Percentiles rank a stretch among this genome's conserved stretches.
Conservation (phyloP, 2,113 vertebrate species). For the Mohoua ochrocephala region DNA sequence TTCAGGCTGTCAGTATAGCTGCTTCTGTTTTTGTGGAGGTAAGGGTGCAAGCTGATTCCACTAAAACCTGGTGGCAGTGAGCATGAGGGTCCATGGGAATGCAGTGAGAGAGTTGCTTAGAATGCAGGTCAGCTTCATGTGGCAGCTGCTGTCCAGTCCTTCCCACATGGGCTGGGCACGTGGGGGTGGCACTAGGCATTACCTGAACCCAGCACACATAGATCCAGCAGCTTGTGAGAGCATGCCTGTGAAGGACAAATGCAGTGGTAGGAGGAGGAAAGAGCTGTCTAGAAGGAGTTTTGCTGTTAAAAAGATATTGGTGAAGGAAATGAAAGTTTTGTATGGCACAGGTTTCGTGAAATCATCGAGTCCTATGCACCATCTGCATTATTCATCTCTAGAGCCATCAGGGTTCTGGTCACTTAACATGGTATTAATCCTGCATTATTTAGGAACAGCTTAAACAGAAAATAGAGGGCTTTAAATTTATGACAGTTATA, state of each 20-base stretch:
- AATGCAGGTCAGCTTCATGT: fast-evolving
- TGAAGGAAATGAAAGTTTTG: not conserved
- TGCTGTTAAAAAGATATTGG: not conserved
- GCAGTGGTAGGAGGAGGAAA: not conserved
- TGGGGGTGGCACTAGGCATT: not conserved
- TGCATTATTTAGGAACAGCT: conserved; percentile 11
- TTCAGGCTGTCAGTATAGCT: not conserved
- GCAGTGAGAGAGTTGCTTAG: not conserved
- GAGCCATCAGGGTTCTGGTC: not conserved
- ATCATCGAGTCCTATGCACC: not conserved
- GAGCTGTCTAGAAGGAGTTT: not conserved
- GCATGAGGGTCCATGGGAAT: not conserved
- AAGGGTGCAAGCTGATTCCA: not conserved
- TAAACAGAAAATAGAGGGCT: not conserved
- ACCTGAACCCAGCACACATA: not conserved
- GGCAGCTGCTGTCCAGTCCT: not conserved
- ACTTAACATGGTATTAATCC: not conserved
- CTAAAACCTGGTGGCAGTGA: not conserved
- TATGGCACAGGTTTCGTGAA: not conserved
- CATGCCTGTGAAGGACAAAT: not conserved
- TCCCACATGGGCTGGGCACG: fast-evolving
- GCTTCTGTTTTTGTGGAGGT: not conserved
- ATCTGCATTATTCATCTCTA: not conserved
- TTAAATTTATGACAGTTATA: not conserved
- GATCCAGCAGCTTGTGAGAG: not conserved